phyloP scores from a whole-genome alignment of 2,888 invertebrate genomes.

The Megaustenia siamemsis region DNA sequence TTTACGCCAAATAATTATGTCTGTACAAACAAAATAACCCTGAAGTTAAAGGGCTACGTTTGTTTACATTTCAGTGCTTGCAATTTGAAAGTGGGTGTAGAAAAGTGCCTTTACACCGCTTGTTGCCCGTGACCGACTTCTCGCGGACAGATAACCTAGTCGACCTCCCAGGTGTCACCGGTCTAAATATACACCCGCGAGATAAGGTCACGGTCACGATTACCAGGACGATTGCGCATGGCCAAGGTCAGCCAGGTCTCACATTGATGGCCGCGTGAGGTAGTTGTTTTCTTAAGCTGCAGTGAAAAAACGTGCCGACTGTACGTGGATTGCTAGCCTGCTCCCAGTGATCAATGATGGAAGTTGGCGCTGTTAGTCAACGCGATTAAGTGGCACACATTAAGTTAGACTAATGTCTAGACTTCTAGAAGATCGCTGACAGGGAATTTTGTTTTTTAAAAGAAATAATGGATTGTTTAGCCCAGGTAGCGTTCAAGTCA shows the following conservation, averaged over 20 bases:
- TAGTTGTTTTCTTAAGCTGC: conserved; percentile 26
- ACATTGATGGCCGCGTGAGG: conserved; percentile 56
- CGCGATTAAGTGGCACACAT: neutral
- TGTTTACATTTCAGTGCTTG: too few species aligned
- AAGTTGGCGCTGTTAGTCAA: neutral
- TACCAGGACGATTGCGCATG: conserved; percentile 51
- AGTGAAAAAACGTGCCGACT: conserved; percentile 49
- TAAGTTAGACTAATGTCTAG: neutral
- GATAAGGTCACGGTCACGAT: conserved; percentile 55
- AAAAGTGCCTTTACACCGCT: conserved; percentile 2
- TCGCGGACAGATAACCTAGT: conserved; percentile 30
- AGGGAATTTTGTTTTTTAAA: neutral
- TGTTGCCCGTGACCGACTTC: conserved; percentile 38
- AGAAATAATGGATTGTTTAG: neutral
- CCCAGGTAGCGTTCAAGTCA: conserved; percentile 14
- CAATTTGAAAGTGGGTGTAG: neutral
- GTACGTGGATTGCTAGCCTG: neutral
- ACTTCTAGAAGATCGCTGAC: neutral
- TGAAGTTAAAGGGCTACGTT: too few species aligned
- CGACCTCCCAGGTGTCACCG: conserved; percentile 43
- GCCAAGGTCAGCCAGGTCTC: conserved; percentile 50
- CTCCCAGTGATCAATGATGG: conserved; percentile 10
- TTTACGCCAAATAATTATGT: too few species aligned
- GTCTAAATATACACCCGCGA: conserved; percentile 36
- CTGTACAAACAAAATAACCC: neutral